Percentiles rank a stretch among this genome's conserved stretches.
These are phyloP conservation scores for Sipha maydis DNA, from an alignment of 2,888 invertebrate species.

Conservation along the genomic window DNA sequence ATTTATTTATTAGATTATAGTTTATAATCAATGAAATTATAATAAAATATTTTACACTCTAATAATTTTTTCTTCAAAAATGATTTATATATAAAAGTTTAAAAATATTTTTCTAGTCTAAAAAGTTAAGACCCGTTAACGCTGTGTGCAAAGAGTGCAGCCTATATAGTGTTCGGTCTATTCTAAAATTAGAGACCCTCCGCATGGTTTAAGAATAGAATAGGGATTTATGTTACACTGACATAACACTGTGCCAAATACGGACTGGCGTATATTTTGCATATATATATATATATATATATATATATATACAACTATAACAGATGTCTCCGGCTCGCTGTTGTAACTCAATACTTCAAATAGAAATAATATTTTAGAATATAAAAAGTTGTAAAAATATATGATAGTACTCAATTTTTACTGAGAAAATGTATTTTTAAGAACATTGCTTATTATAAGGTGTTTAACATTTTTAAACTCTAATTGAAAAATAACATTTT, in stretches of 20 bases:
- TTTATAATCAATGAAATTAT: neutral
- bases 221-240: slow-evolving; percentile 53
- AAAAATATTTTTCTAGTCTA: neutral
- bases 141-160: slow-evolving; percentile 54
- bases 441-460: neutral
- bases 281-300: no score
- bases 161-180: neutral
- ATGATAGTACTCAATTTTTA: neutral
- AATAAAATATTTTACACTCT: neutral
- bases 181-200: slow-evolving; percentile 58
- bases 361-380: neutral
- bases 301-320: neutral
- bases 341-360: slow-evolving; percentile 40
- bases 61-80: neutral
- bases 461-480: neutral
- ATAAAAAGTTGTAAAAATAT: neutral
- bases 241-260: slow-evolving; percentile 57
- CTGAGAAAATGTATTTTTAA: neutral
- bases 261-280: slow-evolving; percentile 42
- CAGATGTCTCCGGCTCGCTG: slow-evolving; percentile 13
- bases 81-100: neutral
- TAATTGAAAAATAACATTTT: neutral
- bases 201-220: slow-evolving; percentile 55
- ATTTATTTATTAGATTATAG: neutral
- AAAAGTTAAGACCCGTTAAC: neutral